Evolutionary conservation across 2,797 vertebrate species (phyloP).

Genomic region (Poeciliopsis paucimaculata): DNA sequence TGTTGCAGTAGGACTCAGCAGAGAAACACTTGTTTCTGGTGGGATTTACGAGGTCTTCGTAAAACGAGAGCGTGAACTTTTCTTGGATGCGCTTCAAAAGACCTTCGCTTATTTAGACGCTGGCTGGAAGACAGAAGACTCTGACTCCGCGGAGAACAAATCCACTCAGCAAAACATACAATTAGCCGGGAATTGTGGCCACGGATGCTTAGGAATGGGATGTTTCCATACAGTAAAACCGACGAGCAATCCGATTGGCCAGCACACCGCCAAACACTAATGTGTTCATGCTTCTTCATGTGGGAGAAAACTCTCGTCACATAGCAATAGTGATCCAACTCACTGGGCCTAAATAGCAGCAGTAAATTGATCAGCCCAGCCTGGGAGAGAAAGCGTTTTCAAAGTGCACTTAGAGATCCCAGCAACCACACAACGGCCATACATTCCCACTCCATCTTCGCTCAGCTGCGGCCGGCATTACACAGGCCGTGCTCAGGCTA

Average conservation of each 20-base stretch:
- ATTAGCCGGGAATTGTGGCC: slow-evolving; percentile 52
- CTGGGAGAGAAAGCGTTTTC: slow-evolving; percentile 20
- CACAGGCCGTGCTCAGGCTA: slow-evolving; percentile 15
- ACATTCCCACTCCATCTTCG: slow-evolving; percentile 52
- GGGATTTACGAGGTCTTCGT: slow-evolving; percentile 25
- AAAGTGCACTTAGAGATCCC: slow-evolving; percentile 26
- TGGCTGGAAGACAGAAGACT: slow-evolving; percentile 23
- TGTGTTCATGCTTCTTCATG: slow-evolving; percentile 30
- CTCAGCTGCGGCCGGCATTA: slow-evolving; percentile 18
- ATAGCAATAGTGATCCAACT: slow-evolving; percentile 30
- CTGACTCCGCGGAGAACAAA: slow-evolving; percentile 2
- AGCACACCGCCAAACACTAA: slow-evolving; percentile 16
- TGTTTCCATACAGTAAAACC: slow-evolving; percentile 41
- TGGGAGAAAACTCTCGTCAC: slow-evolving; percentile 31
- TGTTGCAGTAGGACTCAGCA: slow-evolving; percentile 44
- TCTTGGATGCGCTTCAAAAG: slow-evolving; percentile 8
- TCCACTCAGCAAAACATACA: slow-evolving; percentile 29
- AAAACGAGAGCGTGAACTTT: slow-evolving; percentile 20
- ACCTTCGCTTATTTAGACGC: neutral
- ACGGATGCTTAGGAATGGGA: slow-evolving; percentile 20
- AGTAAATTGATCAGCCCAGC: slow-evolving; percentile 30
- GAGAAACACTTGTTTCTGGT: slow-evolving; percentile 2
- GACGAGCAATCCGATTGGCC: neutral
- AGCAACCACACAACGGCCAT: slow-evolving; percentile 4
- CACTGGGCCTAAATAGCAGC: slow-evolving; percentile 24